Percentiles rank a stretch among this genome's conserved stretches.
Conservation (phyloP, 2,888 invertebrate genomes). For the Smittia aterrima region DNA sequence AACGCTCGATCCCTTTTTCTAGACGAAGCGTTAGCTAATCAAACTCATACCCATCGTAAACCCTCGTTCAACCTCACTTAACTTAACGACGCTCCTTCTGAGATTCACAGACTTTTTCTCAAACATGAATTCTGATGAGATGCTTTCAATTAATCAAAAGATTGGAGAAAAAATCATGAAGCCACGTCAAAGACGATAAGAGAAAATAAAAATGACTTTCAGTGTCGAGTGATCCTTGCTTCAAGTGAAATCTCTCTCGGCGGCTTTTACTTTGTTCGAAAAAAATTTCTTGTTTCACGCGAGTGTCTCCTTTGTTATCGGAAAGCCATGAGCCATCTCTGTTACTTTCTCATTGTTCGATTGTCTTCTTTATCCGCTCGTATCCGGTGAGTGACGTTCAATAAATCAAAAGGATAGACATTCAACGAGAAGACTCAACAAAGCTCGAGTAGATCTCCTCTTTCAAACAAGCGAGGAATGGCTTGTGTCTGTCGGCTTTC, state of each 20-base stretch:
- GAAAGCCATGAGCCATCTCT: neutral
- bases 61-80: too few species aligned
- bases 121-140: neutral
- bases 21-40: too few species aligned
- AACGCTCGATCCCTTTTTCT: too few species aligned
- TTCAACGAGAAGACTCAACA: neutral
- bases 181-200: neutral
- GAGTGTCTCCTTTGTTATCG: neutral
- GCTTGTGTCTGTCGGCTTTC: neutral
- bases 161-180: neutral
- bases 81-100: too few species aligned
- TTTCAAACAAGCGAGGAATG: neutral
- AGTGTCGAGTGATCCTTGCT: neutral
- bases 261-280: neutral
- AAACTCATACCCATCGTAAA: too few species aligned
- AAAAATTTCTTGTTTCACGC: neutral
- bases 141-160: neutral
- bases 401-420: slow-evolving; percentile 8
- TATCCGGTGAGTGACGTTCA: slow-evolving; percentile 13
- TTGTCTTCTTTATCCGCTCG: neutral
- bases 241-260: neutral
- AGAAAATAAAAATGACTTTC: neutral
- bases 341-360: neutral
- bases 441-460: neutral
- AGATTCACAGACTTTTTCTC: too few species aligned